phyloP scores from a whole-genome alignment of 2,797 vertebrate genomes.

The Melanotaenia maccullochi region DNA sequence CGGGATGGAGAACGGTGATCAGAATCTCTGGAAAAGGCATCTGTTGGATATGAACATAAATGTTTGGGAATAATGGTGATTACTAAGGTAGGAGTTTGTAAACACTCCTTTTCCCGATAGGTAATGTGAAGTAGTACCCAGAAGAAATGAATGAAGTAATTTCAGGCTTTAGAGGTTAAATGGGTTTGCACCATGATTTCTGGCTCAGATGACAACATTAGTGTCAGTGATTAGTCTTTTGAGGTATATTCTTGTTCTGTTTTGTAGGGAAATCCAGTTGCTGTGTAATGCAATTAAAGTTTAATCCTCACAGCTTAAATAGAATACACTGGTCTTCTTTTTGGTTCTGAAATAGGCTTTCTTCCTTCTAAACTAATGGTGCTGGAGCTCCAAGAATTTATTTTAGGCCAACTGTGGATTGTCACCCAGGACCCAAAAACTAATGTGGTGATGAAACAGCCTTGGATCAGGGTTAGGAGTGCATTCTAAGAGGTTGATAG shows the following conservation, averaged over 20 bases:
- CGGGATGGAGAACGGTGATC: slow-evolving; percentile 14
- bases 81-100: slow-evolving; percentile 1
- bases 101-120: slow-evolving; percentile 16
- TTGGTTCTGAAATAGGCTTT: not conserved
- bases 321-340: not conserved
- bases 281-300: not conserved
- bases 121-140: slow-evolving; percentile 21
- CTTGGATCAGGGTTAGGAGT: not conserved
- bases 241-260: not conserved
- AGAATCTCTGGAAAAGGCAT: slow-evolving; percentile 7
- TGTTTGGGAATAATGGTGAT: slow-evolving; percentile 16
- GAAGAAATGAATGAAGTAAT: slow-evolving; percentile 15
- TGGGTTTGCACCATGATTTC: not conserved
- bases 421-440: not conserved
- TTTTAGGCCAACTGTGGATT: slow-evolving; percentile 2
- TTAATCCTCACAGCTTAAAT: not conserved
- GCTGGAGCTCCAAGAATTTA: not conserved
- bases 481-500: not conserved
- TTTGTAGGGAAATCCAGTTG: not conserved
- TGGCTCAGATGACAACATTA: not conserved
- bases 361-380: not conserved
- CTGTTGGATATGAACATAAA: slow-evolving; percentile 3
- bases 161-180: not conserved
- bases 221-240: slow-evolving; percentile 1
- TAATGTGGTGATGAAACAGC: not conserved